Evolutionary conservation across 2,113 vertebrate genomes (phyloP), one percentile per base, ranked within the genome.

Genomic region (Scalopus aquaticus): DNA sequence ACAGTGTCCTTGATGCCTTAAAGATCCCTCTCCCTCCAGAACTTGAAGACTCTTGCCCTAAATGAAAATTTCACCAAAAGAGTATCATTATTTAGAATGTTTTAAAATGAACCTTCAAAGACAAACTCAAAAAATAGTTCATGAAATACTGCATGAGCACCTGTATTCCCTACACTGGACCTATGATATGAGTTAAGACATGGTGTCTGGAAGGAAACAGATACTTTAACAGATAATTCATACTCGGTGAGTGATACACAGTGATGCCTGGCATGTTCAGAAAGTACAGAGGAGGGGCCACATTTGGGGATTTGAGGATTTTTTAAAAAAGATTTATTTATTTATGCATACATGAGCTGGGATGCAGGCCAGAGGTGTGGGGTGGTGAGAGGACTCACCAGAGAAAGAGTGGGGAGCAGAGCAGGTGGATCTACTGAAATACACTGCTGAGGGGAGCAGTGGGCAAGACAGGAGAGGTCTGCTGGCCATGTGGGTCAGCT

Each of bases 61-160:
- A 22, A 11, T 35, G 32, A 83, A 95, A 69, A 42, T 0, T 19
- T 77, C 51, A 26, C 72, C n/a, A 37, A 85, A 60, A 19, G 86
- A 69, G 73, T 83, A 39, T 17, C 3, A 44, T 62, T 65, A 20
- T 64, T 46, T 73, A 72, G 44, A 76, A 74, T 69, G 70, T 58
- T 91, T 88, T 62, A 35, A 80, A 90, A 60, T 56, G 22, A 82
- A 90, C 46, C 78, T 96, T 91, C 39, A 92, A 94, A 94, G 46
- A 64, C 24, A 86, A 49, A n/a, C 39, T 70, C 44, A 60, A 51
- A 70, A 88, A n/a, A 56, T 24, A 24, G 17, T 37, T 46, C 6
- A 9, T 42, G 35, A 60, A 69, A 32, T 56, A 74, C 64, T 30
- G 42, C 32, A 4, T 9, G 54, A 77, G n/a, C 9, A 26, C 26